Evolutionary conservation across 1,140 invertebrate genomes (phyloP).

Genomic region (Leptinotarsa undecemlineata): DNA sequence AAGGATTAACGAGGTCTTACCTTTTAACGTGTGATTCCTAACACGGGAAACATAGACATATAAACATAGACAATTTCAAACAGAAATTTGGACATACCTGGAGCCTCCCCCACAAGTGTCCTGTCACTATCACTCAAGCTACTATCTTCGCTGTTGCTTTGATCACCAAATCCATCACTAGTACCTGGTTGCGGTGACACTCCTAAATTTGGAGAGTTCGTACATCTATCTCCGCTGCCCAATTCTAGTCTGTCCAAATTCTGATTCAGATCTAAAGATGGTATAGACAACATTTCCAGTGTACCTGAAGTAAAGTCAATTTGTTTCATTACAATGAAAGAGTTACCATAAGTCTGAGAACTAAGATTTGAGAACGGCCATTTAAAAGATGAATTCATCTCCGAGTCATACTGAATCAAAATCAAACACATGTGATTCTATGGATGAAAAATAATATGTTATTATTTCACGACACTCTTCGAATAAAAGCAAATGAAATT

Average conservation of each 20-base stretch:
- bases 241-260: slow-evolving; percentile 44
- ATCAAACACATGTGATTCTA: too few relatives aligned
- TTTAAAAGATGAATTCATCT: too few relatives aligned
- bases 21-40: too few relatives aligned
- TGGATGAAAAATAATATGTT: too few relatives aligned
- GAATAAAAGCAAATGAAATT: too few relatives aligned
- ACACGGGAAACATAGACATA: too few relatives aligned
- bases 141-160: slow-evolving; percentile 78
- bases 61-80: too few relatives aligned
- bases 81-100: slow-evolving; percentile 51
- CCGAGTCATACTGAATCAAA: too few relatives aligned
- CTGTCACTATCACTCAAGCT: slow-evolving; percentile 77
- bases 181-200: slow-evolving; percentile 45
- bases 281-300: slow-evolving; percentile 62
- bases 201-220: slow-evolving; percentile 41
- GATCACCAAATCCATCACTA: slow-evolving; percentile 48
- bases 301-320: slow-evolving; percentile 50
- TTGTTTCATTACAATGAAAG: too few relatives aligned
- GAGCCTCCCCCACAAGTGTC: slow-evolving; percentile 67
- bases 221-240: slow-evolving; percentile 38
- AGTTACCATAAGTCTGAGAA: background rate
- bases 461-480: too few relatives aligned
- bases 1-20: too few relatives aligned
- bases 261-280: slow-evolving; percentile 55
- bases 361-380: too few relatives aligned